Evolutionary conservation across 2,797 vertebrate genomes (phyloP), one percentile per base, ranked within the genome.

Genomic region (Rhinichthys osculus): DNA sequence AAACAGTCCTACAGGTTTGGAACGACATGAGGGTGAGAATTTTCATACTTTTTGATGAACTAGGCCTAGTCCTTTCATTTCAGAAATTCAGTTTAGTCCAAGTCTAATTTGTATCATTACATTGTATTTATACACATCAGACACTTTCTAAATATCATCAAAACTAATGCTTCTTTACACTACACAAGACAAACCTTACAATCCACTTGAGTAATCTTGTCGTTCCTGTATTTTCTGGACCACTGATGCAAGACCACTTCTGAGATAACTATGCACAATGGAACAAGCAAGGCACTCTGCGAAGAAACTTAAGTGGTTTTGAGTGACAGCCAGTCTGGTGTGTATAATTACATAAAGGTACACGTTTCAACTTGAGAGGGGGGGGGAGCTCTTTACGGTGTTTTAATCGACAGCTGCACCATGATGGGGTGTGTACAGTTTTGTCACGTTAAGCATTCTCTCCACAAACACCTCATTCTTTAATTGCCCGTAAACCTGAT

Each of bases 401-500:
- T 64, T 78, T 73, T 50, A 85, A 52, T 80, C 16, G 23, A 82
- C 82, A 89, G 76, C 54, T 78, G 64, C 64, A 35, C 5, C 0
- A 23, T 19, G 42, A 67, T 19, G 23, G 40, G 69, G 38, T 62
- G 59, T 30, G n/a, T 59, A 52, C 13, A 21, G 47, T 71, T 40
- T 40, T 71, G 76, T 81, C 72, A 72, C 16, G 23, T 66, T 64
- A 79, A 33, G n/a, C n/a, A 8, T 23, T 27, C 52, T 57, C 30
- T 33, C 10, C 74, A n/a, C 69, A 67, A 73, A 82, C 73, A 72
- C 69, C 54, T 64, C 66, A 62, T 64, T 85, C 54, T 80, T 80
- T 38, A 81, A 77, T 78, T 89, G 78, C 27, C 35, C 6, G 66
- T 64, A 52, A 87, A 86, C 74, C 57, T 64, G 81, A 87, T 88